These are phyloP conservation scores for Halcyon leucocephala DNA, from an alignment of 2,797 vertebrate genomes.

Conservation along the genomic window DNA sequence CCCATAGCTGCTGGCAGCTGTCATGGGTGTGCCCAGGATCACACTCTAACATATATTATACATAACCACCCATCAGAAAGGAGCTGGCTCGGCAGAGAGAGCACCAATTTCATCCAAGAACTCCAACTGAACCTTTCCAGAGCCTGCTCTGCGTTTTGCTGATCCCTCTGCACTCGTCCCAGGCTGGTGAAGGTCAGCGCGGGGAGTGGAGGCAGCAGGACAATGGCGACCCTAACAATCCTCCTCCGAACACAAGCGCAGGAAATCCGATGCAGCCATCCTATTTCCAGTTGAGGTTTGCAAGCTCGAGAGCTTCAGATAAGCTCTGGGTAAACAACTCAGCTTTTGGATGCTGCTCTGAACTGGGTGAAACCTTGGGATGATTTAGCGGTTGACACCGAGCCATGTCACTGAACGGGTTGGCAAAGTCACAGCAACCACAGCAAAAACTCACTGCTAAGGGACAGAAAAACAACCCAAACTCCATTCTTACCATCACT, in stretches of 20 bases:
- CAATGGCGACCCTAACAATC: not conserved
- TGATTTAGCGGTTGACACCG: not conserved
- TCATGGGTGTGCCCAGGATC: not conserved
- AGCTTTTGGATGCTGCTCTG: not conserved
- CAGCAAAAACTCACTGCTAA: not conserved
- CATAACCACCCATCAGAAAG: not conserved
- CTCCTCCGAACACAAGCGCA: not conserved
- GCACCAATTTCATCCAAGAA: rapidly evolving
- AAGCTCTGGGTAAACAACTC: not conserved
- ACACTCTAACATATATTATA: rapidly evolving
- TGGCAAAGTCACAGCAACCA: not conserved
- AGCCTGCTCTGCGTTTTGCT: not conserved
- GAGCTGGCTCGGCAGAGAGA: not conserved
- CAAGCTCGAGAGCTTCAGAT: not conserved
- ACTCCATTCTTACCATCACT: constrained; percentile 81
- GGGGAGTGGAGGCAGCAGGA: not conserved
- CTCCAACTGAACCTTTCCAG: not conserved
- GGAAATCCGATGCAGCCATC: not conserved
- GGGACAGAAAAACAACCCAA: not conserved
- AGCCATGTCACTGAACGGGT: not conserved
- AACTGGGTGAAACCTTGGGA: not conserved
- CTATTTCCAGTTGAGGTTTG: not conserved
- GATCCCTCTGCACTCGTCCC: not conserved
- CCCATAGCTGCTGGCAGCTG: not conserved
- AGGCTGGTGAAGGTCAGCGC: not conserved